A percentile compares a stretch with the other conserved stretches of the same genome.
These are phyloP conservation scores for Dromiciops gliroides DNA, from an alignment of 2,113 vertebrate genomes.

Conservation along the genomic window DNA sequence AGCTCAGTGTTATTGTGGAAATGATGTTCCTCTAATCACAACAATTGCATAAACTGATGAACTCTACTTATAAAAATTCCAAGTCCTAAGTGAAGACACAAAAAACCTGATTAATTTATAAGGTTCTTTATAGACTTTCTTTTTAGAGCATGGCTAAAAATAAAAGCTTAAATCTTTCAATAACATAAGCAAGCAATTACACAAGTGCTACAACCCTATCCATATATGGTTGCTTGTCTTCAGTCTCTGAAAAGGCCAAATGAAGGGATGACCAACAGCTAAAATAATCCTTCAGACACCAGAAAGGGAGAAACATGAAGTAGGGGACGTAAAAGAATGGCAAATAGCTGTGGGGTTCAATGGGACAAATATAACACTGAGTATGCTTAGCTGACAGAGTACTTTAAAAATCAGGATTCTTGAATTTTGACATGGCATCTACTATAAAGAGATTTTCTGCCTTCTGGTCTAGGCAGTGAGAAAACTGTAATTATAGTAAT, in stretches of 20 bases:
- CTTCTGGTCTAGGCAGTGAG: constrained; percentile 52
- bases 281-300: constrained; percentile 65
- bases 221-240: constrained; percentile 68
- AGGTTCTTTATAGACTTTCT: constrained; percentile 62
- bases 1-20: constrained; percentile 54
- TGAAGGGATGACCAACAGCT: constrained; percentile 73
- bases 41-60: constrained; percentile 52
- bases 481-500: constrained; percentile 54
- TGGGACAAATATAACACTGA: constrained; percentile 14
- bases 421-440: constrained; percentile 47
- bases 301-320: constrained; percentile 41
- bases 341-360: constrained; percentile 35
- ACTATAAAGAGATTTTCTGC: constrained; percentile 39
- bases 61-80: constrained; percentile 25
- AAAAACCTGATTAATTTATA: constrained; percentile 56
- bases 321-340: constrained; percentile 23
- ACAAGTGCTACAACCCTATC: background rate
- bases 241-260: constrained; percentile 68
- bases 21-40: constrained; percentile 35
- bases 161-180: constrained; percentile 71
- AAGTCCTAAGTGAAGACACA: constrained; percentile 49
- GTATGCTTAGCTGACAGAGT: constrained; percentile 58
- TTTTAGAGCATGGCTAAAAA: constrained; percentile 71
- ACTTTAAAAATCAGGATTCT: constrained; percentile 44
- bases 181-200: constrained; percentile 57